Evolutionary conservation across 2,888 invertebrate species (phyloP), one percentile per base, ranked within the genome.

Genomic region (Eulithis testata): DNA sequence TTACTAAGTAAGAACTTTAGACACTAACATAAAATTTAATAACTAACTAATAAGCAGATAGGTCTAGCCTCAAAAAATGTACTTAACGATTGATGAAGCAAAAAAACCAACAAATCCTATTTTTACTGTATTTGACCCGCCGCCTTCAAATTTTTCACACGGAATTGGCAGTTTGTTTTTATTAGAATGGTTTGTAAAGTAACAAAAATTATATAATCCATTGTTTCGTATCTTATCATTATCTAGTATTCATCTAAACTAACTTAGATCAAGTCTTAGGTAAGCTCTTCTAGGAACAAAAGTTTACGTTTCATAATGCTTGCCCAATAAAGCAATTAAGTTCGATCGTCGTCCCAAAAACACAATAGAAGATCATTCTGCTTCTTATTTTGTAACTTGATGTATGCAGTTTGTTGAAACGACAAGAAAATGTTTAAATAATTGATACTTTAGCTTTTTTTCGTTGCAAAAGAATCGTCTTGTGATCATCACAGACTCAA

Each of bases 301-400:
- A 43, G 49, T 14, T 27, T 51, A 11, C 11, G 44, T 66, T 66
- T 66, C 62, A 47, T 45, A 56, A 66, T 43, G 47, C 36, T 66
- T 66, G 54, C 62, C 37, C 27, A 56, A 66, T 47, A 8, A 11
- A 36, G 53, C 59, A 63, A 65, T 67, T 66, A 66, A 57, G n/a
- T 65, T 59, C 57, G 61, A 67, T 66, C 53, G 58, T 43, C 43
- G 60, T 63, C 57, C 45, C 55, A 62, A 66, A 65, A 66, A 66
- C 60, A 60, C 71, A 71, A 71, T 69, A 66, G 63, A 67, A 63
- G 63, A 67, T 67, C 71, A 62, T 60, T 60, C 49, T 53, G 47
- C 47, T 63, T 12, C 56, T 47, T 49, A 60, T 65, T 66, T 63
- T 53, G 63, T 49, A 61, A 63, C 51, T 45, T 36, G 37, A 43